Conservation (phyloP, 1,140 invertebrate species). For the Mycetomoellerius zeteki region DNA sequence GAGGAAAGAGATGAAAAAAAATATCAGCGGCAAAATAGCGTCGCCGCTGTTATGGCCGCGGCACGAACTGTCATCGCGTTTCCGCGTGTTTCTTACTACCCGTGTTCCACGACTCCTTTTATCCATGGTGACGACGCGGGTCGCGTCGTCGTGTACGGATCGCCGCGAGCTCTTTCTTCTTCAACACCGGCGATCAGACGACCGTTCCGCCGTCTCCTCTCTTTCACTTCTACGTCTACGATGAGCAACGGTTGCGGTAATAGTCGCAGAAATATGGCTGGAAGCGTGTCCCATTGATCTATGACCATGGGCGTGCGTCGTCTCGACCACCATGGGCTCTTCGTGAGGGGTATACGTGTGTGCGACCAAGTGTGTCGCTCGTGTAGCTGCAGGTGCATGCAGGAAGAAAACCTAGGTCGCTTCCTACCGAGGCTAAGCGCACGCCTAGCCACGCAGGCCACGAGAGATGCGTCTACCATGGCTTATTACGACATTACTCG, state of each 20-base stretch:
- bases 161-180: constrained; percentile 52
- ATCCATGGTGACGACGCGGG: constrained; percentile 76
- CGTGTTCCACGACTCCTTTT: constrained; percentile 82
- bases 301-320: constrained; percentile 65
- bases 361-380: constrained; percentile 45
- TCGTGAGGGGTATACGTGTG: constrained; percentile 24
- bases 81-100: constrained; percentile 86
- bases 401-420: constrained; percentile 22
- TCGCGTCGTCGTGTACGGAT: constrained; percentile 64
- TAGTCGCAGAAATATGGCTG: constrained; percentile 72
- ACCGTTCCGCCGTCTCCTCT: constrained; percentile 45
- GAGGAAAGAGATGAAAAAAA: constrained; percentile 27
- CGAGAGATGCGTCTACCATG: constrained; percentile 53
- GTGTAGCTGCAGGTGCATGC: constrained; percentile 60
- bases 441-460: constrained; percentile 52
- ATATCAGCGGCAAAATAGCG: constrained; percentile 83
- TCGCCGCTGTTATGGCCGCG: constrained; percentile 83
- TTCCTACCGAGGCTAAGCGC: neutral
- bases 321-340: constrained; percentile 64
- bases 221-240: constrained; percentile 63
- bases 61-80: constrained; percentile 86
- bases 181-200: constrained; percentile 45
- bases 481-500: constrained; percentile 63
- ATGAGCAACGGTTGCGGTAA: constrained; percentile 67
- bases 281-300: constrained; percentile 78